These are phyloP conservation scores for Oscarella lobularis DNA, from an alignment of 37 sponge, comb jelly and placozoan species.

Conservation along the genomic window DNA sequence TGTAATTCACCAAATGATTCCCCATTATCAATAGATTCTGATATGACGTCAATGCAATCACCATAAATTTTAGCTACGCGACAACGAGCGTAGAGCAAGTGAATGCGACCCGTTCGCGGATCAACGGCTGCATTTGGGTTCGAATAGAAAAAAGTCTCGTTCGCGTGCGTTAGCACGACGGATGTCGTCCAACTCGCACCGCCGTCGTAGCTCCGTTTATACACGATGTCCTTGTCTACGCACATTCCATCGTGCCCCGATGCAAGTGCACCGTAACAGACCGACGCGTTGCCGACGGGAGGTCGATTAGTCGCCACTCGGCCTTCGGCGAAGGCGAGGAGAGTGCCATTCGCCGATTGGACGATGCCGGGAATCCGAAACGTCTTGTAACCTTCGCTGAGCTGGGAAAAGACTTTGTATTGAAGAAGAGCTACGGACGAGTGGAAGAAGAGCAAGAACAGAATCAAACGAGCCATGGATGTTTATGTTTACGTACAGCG, in stretches of 20 bases:
- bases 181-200: neutral
- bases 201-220: neutral
- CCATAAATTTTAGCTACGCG: neutral
- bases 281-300: neutral
- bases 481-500: too few relatives aligned
- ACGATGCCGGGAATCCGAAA: constrained; percentile 6
- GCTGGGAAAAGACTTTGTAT: neutral
- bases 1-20: neutral
- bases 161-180: neutral
- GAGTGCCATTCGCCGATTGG: constrained; percentile 1
- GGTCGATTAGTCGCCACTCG: neutral
- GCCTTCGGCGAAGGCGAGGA: neutral
- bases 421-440: too few relatives aligned
- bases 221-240: constrained; percentile 9
- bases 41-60: neutral
- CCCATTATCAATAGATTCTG: neutral
- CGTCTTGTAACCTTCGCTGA: constrained; percentile 1
- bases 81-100: neutral
- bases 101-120: neutral
- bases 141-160: neutral
- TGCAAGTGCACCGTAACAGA: neutral
- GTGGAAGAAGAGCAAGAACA: neutral
- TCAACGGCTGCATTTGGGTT: neutral
- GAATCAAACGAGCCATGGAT: too few relatives aligned
- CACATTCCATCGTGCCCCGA: neutral